Evolutionary conservation across 2,113 vertebrate genomes (phyloP).

Genomic region (Sinosuthora webbiana): DNA sequence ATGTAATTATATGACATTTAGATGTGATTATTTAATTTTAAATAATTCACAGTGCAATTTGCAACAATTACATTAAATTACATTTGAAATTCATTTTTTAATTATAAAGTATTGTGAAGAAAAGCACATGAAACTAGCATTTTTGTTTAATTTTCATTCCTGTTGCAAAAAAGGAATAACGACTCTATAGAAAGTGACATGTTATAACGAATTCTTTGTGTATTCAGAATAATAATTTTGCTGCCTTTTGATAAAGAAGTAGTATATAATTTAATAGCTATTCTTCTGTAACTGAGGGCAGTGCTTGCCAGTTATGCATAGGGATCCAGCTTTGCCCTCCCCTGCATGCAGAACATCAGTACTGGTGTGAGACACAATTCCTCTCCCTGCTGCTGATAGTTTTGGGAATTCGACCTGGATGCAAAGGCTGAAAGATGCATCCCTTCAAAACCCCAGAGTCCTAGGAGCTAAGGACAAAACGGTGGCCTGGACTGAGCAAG

Average conservation of each 20-base stretch:
- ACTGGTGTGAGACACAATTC: not conserved
- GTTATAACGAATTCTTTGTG: not conserved
- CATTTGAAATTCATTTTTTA: not conserved
- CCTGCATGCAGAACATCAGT: not conserved
- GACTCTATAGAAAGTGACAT: not conserved
- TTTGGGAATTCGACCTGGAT: not conserved
- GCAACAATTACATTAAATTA: not conserved
- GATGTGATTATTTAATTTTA: constrained; percentile 36
- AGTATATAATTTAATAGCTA: not conserved
- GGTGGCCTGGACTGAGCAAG: fast-evolving
- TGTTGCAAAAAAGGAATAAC: not conserved
- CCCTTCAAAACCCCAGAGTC: not conserved
- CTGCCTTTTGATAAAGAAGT: not conserved
- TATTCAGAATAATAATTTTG: not conserved
- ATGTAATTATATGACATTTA: constrained; percentile 10
- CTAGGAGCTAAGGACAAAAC: not conserved
- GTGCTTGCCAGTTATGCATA: not conserved
- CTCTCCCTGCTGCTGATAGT: not conserved
- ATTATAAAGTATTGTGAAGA: constrained; percentile 10
- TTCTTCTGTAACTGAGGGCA: not conserved
- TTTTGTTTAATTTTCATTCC: constrained; percentile 7
- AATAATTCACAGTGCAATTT: constrained; percentile 36
- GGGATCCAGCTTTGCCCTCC: not conserved
- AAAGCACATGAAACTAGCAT: not conserved
- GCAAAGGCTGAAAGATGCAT: not conserved